Evolutionary conservation across 1,140 invertebrate species (phyloP).

Genomic region (Temnothorax nylanderi): DNA sequence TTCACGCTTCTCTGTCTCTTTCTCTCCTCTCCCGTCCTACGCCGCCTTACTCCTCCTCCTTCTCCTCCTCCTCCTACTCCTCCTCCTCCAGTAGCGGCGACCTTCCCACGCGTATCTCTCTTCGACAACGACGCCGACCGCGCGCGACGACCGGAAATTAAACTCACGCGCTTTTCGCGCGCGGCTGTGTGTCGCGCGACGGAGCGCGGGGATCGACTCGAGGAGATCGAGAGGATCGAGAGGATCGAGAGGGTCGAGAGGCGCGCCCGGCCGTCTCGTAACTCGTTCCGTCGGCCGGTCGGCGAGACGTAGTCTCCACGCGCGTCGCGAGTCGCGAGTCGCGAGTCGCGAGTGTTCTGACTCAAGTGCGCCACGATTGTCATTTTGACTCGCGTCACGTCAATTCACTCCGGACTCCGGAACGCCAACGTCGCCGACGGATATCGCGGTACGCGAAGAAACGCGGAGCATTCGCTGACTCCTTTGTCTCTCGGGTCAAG

Average conservation of each 20-base stretch:
- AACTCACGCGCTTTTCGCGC: constrained; percentile 22
- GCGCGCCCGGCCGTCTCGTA: constrained; percentile 25
- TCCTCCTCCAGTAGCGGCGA: constrained; percentile 3
- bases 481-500: constrained; percentile 23
- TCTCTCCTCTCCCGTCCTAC: not conserved
- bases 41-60: constrained; percentile 13
- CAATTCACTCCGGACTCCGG: not conserved
- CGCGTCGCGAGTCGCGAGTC: not conserved
- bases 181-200: constrained; percentile 3
- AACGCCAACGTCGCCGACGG: not conserved
- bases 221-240: not conserved
- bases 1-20: constrained; percentile 27
- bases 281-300: not conserved
- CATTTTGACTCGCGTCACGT: not conserved
- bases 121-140: not conserved
- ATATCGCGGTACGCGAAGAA: not conserved
- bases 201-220: not conserved
- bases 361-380: constrained; percentile 27
- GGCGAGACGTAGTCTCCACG: not conserved
- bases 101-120: constrained; percentile 47
- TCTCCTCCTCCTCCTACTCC: constrained; percentile 20
- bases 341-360: constrained; percentile 34
- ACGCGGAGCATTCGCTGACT: constrained; percentile 15
- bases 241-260: not conserved
- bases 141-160: constrained; percentile 40